phyloP scores from a whole-genome alignment of 2,113 vertebrate species.

The Melanerpes formicivorus region DNA sequence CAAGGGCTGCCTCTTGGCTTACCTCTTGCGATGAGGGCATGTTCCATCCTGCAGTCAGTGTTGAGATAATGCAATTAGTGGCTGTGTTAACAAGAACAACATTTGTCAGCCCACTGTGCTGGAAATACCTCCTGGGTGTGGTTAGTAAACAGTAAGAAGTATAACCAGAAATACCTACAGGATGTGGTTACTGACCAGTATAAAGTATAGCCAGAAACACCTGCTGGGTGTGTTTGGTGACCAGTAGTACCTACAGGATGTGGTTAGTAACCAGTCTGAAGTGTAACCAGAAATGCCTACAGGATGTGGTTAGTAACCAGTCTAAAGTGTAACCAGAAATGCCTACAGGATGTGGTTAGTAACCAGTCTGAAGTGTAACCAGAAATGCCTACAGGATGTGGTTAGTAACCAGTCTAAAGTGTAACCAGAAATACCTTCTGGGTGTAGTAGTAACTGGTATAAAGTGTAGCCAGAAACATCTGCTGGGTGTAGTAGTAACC shows the following conservation, averaged over 20 bases:
- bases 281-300: too few species aligned
- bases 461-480: too few species aligned
- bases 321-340: neutral
- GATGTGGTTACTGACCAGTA: neutral
- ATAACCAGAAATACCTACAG: too few species aligned
- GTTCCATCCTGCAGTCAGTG: neutral
- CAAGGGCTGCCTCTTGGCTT: neutral
- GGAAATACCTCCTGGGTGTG: neutral
- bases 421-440: neutral
- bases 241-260: too few species aligned
- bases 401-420: too few species aligned
- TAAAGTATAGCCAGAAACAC: neutral
- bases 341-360: too few species aligned
- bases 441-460: neutral
- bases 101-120: neutral
- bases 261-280: too few species aligned
- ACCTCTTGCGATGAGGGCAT: neutral
- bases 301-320: too few species aligned
- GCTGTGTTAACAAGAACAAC: neutral
- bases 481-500: neutral
- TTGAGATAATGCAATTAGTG: neutral
- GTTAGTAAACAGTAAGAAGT: too few species aligned
- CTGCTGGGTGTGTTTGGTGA: neutral
- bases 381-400: too few species aligned
- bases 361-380: too few species aligned